A percentile compares a stretch with the other conserved stretches of the same genome.
phyloP scores from a whole-genome alignment of 2,797 vertebrate genomes.

The Typhlichthys eigenmanni region DNA sequence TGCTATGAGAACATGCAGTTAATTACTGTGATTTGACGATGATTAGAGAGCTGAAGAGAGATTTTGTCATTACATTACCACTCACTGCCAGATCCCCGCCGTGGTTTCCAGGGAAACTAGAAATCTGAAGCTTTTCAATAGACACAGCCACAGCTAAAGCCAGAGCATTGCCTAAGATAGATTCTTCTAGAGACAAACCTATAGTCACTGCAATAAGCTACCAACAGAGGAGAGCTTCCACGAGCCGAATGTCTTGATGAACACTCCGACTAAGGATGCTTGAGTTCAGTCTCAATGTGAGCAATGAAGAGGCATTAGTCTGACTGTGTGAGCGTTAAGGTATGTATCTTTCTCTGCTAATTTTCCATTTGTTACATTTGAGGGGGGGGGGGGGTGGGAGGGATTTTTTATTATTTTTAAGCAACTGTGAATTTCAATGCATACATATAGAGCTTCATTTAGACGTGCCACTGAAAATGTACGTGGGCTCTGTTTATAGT shows the following conservation, averaged over 20 bases:
- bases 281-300: conserved; percentile 49
- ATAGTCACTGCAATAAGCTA: conserved; percentile 63
- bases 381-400: no score
- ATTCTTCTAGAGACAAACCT: conserved; percentile 81
- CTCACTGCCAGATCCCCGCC: conserved; percentile 73
- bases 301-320: conserved; percentile 51
- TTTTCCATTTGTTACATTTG: conserved; percentile 26
- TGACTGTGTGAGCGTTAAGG: conserved; percentile 66
- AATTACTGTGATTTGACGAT: conserved; percentile 74
- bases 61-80: conserved; percentile 76
- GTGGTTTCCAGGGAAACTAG: conserved; percentile 87
- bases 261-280: conserved; percentile 40
- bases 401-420: conserved; percentile 15
- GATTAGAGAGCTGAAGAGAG: conserved; percentile 71
- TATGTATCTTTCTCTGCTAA: conserved; percentile 54
- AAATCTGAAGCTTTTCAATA: conserved; percentile 81
- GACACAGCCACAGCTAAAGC: conserved; percentile 76
- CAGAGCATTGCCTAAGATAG: conserved; percentile 77
- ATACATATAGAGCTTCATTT: conserved; percentile 18
- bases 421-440: conserved; percentile 19
- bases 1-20: conserved; percentile 62
- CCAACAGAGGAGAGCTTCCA: conserved; percentile 46
- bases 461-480: conserved; percentile 11
- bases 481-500: conserved; percentile 4
- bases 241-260: conserved; percentile 41